Conservation (phyloP, 2,113 vertebrate genomes). For the Micronycteris hirsuta region DNA sequence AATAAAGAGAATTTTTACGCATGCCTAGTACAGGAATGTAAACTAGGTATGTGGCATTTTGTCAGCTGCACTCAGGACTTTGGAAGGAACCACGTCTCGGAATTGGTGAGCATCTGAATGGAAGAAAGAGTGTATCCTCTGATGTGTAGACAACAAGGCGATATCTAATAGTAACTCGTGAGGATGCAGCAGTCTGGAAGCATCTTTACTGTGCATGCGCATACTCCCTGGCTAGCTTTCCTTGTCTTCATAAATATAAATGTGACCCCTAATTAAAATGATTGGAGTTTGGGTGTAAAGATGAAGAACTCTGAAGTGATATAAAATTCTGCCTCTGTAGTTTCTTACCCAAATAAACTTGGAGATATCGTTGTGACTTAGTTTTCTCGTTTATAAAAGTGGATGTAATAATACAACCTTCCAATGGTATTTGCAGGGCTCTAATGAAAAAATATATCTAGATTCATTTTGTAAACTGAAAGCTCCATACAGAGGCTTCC, state of each 20-base stretch:
- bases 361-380: not conserved
- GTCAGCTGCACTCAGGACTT: not conserved
- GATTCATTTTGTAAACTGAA: not conserved
- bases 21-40: not conserved
- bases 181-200: not conserved
- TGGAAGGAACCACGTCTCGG: not conserved
- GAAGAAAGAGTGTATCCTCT: not conserved
- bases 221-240: not conserved
- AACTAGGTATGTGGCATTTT: constrained; percentile 5
- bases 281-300: not conserved
- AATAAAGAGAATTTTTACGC: constrained; percentile 42
- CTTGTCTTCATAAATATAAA: constrained; percentile 18
- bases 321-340: not conserved
- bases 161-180: not conserved
- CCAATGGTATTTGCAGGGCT: not conserved
- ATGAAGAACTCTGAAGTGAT: not conserved
- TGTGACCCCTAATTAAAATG: not conserved
- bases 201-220: not conserved
- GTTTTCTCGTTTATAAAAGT: not conserved
- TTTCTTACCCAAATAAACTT: not conserved
- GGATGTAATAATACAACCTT: not conserved
- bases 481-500: not conserved
- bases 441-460: not conserved
- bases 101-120: not conserved
- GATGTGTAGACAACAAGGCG: not conserved